Conservation (phyloP, 1,140 invertebrate species). For the Trypoxylus dichotomus region DNA sequence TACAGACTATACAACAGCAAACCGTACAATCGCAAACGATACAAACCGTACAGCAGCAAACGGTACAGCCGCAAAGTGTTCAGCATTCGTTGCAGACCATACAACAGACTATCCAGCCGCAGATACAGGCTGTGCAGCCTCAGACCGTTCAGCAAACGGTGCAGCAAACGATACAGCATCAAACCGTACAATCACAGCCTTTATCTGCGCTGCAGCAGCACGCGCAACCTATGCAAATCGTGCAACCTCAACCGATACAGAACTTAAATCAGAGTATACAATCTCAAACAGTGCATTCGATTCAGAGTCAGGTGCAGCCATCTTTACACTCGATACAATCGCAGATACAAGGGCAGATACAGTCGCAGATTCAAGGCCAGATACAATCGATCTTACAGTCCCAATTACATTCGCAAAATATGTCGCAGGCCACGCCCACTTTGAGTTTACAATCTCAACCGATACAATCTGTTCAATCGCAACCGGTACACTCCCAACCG, state of each 20-base stretch:
- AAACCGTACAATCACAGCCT: constrained; percentile 46
- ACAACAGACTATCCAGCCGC: constrained; percentile 48
- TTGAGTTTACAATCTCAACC: constrained; percentile 38
- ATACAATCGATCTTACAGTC: constrained; percentile 48
- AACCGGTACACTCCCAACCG: constrained; percentile 22
- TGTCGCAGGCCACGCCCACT: constrained; percentile 23
- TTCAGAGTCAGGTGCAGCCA: constrained; percentile 41
- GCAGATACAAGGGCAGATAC: constrained; percentile 43
- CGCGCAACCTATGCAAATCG: constrained; percentile 48
- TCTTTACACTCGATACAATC: constrained; percentile 41
- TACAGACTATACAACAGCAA: constrained; percentile 53
- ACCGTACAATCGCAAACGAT: constrained; percentile 52
- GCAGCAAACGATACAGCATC: constrained; percentile 51
- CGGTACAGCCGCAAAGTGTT: constrained; percentile 48
- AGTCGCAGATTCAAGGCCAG: constrained; percentile 50
- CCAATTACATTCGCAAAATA: constrained; percentile 37
- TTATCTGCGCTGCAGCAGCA: constrained; percentile 43
- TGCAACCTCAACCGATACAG: constrained; percentile 47
- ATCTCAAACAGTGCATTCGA: constrained; percentile 20
- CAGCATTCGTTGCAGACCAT: constrained; percentile 46
- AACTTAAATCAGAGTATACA: constrained; percentile 26
- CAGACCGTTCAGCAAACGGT: constrained; percentile 45
- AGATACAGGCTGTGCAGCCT: constrained; percentile 47
- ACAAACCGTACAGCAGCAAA: constrained; percentile 52
- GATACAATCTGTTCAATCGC: constrained; percentile 34